Conservation (phyloP, 2,113 vertebrate genomes). For the Leptosomus discolor region DNA sequence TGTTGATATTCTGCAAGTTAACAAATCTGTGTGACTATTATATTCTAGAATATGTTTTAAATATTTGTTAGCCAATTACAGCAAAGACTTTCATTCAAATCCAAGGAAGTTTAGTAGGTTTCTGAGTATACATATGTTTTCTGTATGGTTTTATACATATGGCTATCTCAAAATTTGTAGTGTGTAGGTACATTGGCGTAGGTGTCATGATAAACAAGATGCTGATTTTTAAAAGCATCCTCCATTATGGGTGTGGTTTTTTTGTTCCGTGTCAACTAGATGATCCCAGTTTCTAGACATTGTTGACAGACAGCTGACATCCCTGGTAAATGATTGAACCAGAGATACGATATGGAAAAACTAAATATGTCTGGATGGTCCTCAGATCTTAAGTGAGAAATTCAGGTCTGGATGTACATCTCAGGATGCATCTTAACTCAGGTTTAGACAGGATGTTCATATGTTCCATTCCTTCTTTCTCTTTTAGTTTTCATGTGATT, state of each 20-base stretch:
- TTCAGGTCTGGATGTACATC: not conserved
- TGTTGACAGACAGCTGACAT: not conserved
- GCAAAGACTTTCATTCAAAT: not conserved
- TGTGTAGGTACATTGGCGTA: not conserved
- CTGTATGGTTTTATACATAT: not conserved
- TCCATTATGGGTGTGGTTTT: not conserved
- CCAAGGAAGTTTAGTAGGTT: not conserved
- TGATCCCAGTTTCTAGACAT: not conserved
- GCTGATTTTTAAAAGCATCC: not conserved
- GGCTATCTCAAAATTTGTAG: not conserved
- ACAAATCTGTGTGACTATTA: not conserved
- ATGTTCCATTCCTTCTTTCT: not conserved
- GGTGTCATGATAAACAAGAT: not conserved
- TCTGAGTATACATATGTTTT: not conserved
- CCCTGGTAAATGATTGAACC: not conserved
- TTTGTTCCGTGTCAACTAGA: not conserved
- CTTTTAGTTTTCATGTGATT: not conserved
- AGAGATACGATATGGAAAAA: not conserved
- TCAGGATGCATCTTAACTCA: not conserved
- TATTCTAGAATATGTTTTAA: not conserved
- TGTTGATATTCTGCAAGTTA: not conserved
- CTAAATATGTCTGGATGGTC: not conserved
- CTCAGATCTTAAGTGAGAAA: not conserved
- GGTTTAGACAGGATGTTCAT: not conserved
- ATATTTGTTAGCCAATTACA: not conserved